phyloP scores from a whole-genome alignment of 2,888 invertebrate genomes.

The Aspidapion aeneum region DNA sequence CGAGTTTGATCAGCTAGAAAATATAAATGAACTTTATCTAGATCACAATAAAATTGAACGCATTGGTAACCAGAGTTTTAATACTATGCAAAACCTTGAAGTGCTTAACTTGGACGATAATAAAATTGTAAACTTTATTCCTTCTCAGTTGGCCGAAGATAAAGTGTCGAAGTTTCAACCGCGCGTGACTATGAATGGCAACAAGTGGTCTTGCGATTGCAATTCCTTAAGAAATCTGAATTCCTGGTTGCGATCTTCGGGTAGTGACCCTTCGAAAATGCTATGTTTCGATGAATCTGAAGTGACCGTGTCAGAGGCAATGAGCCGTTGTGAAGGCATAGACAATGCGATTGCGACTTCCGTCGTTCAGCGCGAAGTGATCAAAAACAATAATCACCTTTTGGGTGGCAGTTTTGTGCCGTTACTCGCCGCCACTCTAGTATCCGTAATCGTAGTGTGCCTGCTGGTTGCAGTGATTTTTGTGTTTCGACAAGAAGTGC shows the following conservation, averaged over 20 bases:
- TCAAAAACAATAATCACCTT: constrained; percentile 62
- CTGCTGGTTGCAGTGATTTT: constrained; percentile 66
- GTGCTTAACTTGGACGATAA: constrained; percentile 74
- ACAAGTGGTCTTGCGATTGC: constrained; percentile 84
- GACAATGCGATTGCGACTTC: constrained; percentile 63
- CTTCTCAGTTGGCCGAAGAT: constrained; percentile 57
- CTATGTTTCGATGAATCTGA: constrained; percentile 53
- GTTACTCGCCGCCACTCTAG: constrained; percentile 67
- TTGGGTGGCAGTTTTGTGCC: constrained; percentile 69
- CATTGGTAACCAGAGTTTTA: constrained; percentile 75
- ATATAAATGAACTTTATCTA: constrained; percentile 71
- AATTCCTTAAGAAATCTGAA: constrained; percentile 64
- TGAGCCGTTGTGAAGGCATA: constrained; percentile 60
- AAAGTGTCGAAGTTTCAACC: constrained; percentile 54
- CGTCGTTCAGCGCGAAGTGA: constrained; percentile 49
- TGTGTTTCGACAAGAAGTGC: constrained; percentile 72
- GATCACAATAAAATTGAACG: constrained; percentile 70
- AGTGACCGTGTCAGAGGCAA: constrained; percentile 51
- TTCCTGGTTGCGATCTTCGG: constrained; percentile 66
- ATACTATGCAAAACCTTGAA: constrained; percentile 66
- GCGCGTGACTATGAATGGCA: constrained; percentile 69
- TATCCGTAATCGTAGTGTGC: constrained; percentile 65
- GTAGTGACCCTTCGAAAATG: constrained; percentile 66
- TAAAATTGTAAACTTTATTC: constrained; percentile 71
- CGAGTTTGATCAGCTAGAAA: constrained; percentile 73